Base-by-base conservation (phyloP, 2,888 invertebrate species). In the Drosophila differens region DNA sequence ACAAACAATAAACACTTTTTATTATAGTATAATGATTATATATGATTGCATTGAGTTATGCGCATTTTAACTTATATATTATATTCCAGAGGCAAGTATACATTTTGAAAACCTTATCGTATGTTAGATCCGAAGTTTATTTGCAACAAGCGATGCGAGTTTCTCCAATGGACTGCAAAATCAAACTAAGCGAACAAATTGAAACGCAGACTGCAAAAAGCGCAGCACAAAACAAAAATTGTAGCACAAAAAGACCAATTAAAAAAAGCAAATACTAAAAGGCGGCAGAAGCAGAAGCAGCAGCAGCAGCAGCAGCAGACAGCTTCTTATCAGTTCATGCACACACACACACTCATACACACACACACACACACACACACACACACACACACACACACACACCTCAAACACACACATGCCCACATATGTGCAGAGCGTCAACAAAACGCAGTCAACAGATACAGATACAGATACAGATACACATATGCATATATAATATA, bases 131-230 rank as follows among this genome's bases (percentile, higher is more conserved):
- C 16, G 16, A 47, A 47, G 41, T 44, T 44, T 5, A 3, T 44
- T n/a, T 12, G 5, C 12, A 41, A 60, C 16, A 61, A 61, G 33
- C 49, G 53, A n/a, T 33, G 65, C 62, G 62, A 49, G 70, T 51
- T 67, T 51, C 49, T 70, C 47, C 28, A 30, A 33, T 53, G 68
- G 54, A 39, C 47, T 51, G 57, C 19, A 61, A 65, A 74, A 64
- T 55, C 60, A 33, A 81, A 82, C 78, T 82, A 74, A 64, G 55
- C 54, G 63, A 22, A 57, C 53, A 55, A 71, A 78, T 55, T 75
- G 58, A 66, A 83, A 65, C 61, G 74, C 76, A 73, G 82, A 76
- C 78, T 90, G 86, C 85, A 84, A 76, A 82, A 84, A 84, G 67
- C 83, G 84, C 83, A 82, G 60, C 67, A 78, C 64, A 69, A 58